Evolutionary conservation across 2,888 invertebrate species (phyloP), one percentile per base, ranked within the genome.

Genomic region (Lordiphosa andalusiaca): DNA sequence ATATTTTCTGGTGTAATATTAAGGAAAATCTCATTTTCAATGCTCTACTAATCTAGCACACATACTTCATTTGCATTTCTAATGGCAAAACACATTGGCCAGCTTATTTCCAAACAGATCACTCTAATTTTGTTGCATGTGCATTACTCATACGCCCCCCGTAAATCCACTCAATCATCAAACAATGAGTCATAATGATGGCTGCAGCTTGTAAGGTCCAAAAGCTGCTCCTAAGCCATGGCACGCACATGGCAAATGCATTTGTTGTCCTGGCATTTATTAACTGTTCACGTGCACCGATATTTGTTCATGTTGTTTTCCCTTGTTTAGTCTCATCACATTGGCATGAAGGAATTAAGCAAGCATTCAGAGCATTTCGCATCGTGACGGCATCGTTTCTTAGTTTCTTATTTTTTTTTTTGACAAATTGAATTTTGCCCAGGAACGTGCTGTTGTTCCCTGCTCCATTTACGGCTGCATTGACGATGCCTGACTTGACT

Each of bases 361-460:
- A 76, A 80, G 78, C 78, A 80, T 80, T 80, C 83, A 80, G 81
- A 80, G 74, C 75, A 67, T 64, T 78, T 71, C 67, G 30, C 71
- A 78, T 69, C 78, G 76, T 82, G 78, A 78, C 78, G 80, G 80
- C 73, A 76, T 84, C 76, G 30, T 30, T 30, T 30, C 33, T 44
- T n/a, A n/a, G 16, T 16, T 16, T 1, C n/a, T n/a, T n/a, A n/a
- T n/a, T 16, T 30, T 44, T 33, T 44, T 72, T 81, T 84, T 78
- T 84, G 81, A 81, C 82, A 81, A 81, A 81, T 81, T 84, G 84
- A 84, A 84, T 81, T 84, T 74, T 60, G 66, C 65, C 58, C 30
- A 67, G 53, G 69, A 59, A 76, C 76, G 76, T 80, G 78, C 83
- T 76, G 83, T 83, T 83, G 80, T 80, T 76, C 81, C 77, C 68